Conservation (phyloP, 2,113 vertebrate genomes). For the Scolopax mira region DNA sequence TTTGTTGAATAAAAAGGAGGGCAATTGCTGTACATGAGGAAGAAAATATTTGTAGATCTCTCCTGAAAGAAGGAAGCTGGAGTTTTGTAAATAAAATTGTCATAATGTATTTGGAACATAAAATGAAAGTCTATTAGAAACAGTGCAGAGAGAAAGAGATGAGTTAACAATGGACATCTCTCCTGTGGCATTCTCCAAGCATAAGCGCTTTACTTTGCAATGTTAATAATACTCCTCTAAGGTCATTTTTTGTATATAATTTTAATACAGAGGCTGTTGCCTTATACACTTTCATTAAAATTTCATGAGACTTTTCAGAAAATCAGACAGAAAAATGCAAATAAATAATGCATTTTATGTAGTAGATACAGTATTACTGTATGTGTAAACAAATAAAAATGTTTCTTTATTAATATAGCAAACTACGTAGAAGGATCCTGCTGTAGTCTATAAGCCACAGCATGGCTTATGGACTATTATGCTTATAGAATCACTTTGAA, state of each 20-base stretch:
- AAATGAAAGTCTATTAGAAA: background rate
- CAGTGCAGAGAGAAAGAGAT: background rate
- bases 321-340: constrained; percentile 36
- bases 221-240: constrained; percentile 12
- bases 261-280: background rate
- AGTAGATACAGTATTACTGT: constrained; percentile 23
- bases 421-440: background rate
- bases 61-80: background rate
- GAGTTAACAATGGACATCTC: background rate
- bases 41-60: background rate
- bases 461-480: too few relatives aligned
- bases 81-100: background rate
- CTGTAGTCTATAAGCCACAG: background rate
- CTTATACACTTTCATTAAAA: constrained; percentile 35
- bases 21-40: background rate
- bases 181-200: background rate
- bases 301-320: constrained; percentile 45
- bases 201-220: background rate
- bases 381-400: constrained; percentile 38
- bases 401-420: constrained; percentile 15
- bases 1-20: background rate
- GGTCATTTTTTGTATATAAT: background rate
- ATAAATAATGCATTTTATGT: constrained; percentile 53
- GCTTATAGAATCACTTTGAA: background rate
- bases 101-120: background rate